Base-by-base conservation (phyloP, 1,140 invertebrate genomes). In the Brachionus calyciflorus region DNA sequence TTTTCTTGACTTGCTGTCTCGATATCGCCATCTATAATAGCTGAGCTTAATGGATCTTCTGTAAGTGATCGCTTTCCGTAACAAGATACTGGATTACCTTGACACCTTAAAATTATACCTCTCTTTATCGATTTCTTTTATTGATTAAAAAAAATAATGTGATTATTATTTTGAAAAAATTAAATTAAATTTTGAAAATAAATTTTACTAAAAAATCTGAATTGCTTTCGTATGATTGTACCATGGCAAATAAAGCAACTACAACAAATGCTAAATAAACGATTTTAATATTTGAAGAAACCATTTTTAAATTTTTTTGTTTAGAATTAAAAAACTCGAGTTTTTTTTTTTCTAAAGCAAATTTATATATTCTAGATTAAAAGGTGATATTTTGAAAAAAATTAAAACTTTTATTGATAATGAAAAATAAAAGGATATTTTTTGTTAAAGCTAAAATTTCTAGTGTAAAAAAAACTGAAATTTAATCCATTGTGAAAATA, bases 41-140 rank as follows among this genome's bases (percentile, higher is more conserved):
- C 21, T 10, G 48, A 70, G 44, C 17, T 51, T n/a, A 33, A 14
- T 73, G 37, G 69, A 12, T 49, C 69, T 17, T 51, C 46, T 19
- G 24, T 49, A 24, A n/a, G 28, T 24, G 69, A 73, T n/a, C 69
- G 44, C 24, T 73, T 73, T 3, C 69, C 69, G 40, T 73, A 73
- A 40, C 69, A 73, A 49, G 69, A 73, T 33, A 73, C 69, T 51
- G 69, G 69, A 73, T 73, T 73, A 55, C 69, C 69, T 26, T 73
- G 69, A 19, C 69, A 73, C 28, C 51, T 12, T 21, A 73, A 30
- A 26, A 73, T 73, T 33, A 73, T 73, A 10, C 69, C 69, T 49
- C 69, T 37, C 28, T 73, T 73, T 30, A 55, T 65, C 28, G 60
- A 37, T 65, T 65, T 65, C 60, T 65, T n/a, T n/a, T n/a, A n/a